A percentile compares a stretch with the other conserved stretches of the same genome.
These are phyloP conservation scores for Leucoraja ocellata DNA, from an alignment of 2,797 vertebrate species.

Conservation along the genomic window DNA sequence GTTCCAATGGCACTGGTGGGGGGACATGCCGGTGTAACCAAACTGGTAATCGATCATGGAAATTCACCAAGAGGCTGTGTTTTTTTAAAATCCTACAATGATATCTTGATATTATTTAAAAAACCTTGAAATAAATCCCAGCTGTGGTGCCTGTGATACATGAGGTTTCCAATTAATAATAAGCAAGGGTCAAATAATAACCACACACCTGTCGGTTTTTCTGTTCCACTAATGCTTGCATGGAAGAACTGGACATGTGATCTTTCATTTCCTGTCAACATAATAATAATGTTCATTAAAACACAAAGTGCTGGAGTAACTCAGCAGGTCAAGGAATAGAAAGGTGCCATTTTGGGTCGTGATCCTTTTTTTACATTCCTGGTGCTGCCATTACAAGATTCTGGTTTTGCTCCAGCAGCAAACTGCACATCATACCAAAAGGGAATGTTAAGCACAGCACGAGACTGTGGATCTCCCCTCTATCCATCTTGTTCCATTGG, in stretches of 20 bases:
- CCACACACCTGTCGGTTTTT: conserved; percentile 76
- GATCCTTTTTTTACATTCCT: too few species aligned
- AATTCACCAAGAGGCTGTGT: neutral
- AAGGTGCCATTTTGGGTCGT: too few species aligned
- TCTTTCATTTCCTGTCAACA: conserved; percentile 86
- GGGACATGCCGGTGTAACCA: neutral
- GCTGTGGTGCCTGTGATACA: neutral
- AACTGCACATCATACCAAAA: neutral
- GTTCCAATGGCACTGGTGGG: neutral
- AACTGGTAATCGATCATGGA: neutral
- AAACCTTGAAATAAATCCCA: neutral
- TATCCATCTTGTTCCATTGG: neutral
- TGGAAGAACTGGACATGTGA: conserved; percentile 78
- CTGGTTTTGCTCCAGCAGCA: neutral
- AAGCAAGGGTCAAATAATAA: neutral
- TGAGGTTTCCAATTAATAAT: neutral
- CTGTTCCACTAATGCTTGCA: conserved; percentile 67
- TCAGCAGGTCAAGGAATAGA: too few species aligned
- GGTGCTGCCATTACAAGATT: neutral
- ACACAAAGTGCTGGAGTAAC: too few species aligned
- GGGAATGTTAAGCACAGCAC: neutral
- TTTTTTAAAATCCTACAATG: neutral
- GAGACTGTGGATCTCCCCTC: neutral
- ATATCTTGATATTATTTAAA: neutral
- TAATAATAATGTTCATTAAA: neutral